Evolutionary conservation across 2,113 vertebrate species (phyloP).

Genomic region (Nestor notabilis): DNA sequence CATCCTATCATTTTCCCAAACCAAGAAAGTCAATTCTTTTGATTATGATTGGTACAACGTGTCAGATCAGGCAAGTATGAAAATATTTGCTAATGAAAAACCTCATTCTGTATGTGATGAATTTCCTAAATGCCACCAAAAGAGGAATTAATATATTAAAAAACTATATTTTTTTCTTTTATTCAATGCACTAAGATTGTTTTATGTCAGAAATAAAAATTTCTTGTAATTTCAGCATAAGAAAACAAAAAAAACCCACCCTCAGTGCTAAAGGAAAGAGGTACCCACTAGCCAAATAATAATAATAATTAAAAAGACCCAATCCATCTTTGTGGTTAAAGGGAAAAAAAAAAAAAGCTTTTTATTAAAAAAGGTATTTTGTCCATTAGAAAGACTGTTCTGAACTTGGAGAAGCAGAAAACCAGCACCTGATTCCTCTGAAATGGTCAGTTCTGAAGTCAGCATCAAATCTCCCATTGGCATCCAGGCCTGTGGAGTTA

Average conservation of each 20-base stretch:
- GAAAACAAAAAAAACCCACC: neutral
- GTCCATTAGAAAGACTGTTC: neutral
- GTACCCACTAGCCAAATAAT: neutral
- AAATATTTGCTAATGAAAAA: neutral
- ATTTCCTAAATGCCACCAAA: neutral
- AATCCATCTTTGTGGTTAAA: neutral
- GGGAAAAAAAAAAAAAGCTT: neutral
- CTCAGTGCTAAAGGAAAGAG: neutral
- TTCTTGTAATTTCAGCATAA: neutral
- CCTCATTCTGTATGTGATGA: neutral
- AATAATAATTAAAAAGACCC: accelerated
- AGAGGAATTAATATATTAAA: neutral
- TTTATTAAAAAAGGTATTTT: neutral
- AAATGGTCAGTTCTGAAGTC: neutral
- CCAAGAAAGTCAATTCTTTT: slow-evolving; percentile 87
- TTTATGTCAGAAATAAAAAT: neutral
- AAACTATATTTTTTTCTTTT: neutral
- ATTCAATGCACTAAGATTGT: neutral
- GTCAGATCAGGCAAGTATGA: slow-evolving; percentile 90
- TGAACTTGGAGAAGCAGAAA: neutral
- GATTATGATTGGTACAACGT: slow-evolving; percentile 99
- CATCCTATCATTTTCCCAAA: slow-evolving; percentile 86
- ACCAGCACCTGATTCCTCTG: neutral
- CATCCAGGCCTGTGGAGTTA: neutral
- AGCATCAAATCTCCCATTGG: neutral